Base-by-base conservation (phyloP, 2,797 vertebrate genomes). In the Ceryle rudis region DNA sequence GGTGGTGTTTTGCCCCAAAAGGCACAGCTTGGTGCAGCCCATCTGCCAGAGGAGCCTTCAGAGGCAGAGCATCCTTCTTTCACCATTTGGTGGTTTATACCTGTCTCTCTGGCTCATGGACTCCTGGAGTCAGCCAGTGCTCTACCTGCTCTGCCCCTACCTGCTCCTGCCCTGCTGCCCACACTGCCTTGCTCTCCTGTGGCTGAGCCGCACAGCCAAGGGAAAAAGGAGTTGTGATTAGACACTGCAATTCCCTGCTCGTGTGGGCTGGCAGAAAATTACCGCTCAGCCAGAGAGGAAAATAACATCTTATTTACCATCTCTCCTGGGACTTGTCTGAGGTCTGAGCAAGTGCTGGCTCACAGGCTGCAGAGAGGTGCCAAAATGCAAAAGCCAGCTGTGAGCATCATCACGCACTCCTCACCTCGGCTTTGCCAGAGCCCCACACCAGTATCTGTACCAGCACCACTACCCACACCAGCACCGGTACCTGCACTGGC, bases 221-320 rank as follows among this genome's bases (percentile, higher is more conserved):
- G 94, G 82, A 69, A 83, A 64, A 42, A 71, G 54, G 72, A 42
- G 25, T 11, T 71, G 79, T 4, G 5, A 87, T 91, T 66, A 79
- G 52, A 41, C 3, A 22, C 69, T 31, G 67, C 81, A 92, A 82
- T 84, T 92, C 90, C 66, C 93, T 12, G 61, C 86, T 78, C 57
- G 1, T 75, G 88, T 73, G 70, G 91, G 95, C 90, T 96, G 95
- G 90, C 88, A 83, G 85, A 90, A 91, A 95, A 95, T 94, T 82
- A 86, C 94, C 6, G 28, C 90, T 95, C 85, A 93, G 91, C 49
- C 78, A 2, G 90, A 69, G 91, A 89, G 92, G 91, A 95, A 95
- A 95, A 95, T 67, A 90, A 88, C 82, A 86, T 88, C 96, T 92
- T 95, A 95, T 90, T 95, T 93, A 75, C 87, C 61, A 54, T 75